A percentile compares a stretch with the other conserved stretches of the same genome.
Conservation (phyloP, 2,113 vertebrate genomes). For the Motacilla tschutschensis region DNA sequence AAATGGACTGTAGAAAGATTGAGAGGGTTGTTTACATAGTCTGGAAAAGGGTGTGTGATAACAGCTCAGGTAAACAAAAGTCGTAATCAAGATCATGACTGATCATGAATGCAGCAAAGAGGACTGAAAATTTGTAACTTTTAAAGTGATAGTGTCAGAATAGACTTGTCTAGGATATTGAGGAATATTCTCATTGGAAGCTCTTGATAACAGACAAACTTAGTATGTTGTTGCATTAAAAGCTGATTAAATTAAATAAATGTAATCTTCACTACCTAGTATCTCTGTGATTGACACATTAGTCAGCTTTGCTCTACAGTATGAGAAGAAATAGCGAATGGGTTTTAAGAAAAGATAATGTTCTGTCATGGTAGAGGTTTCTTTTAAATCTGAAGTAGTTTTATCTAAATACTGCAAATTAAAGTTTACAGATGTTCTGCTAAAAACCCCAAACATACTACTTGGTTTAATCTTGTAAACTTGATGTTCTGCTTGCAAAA, state of each 20-base stretch:
- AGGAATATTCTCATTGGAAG: background rate
- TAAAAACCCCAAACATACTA: background rate
- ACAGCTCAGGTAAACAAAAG: background rate
- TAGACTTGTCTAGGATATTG: background rate
- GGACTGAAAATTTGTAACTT: background rate
- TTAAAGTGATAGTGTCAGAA: background rate
- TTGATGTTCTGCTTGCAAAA: background rate
- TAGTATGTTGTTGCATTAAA: background rate
- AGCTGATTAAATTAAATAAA: background rate
- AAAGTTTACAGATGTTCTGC: background rate
- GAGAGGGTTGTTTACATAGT: background rate
- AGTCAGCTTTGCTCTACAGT: background rate
- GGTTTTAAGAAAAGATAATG: background rate
- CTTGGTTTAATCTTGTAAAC: background rate
- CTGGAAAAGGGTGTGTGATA: background rate
- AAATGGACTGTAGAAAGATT: background rate
- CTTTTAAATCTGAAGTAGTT: background rate
- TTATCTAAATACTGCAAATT: background rate
- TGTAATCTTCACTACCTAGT: background rate
- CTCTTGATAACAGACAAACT: background rate
- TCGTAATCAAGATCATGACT: background rate
- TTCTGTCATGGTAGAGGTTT: background rate
- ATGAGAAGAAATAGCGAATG: background rate
- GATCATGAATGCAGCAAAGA: background rate
- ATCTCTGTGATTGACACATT: background rate